Base-by-base conservation (phyloP, 2,888 invertebrate genomes). In the Platycnemis pennipes region DNA sequence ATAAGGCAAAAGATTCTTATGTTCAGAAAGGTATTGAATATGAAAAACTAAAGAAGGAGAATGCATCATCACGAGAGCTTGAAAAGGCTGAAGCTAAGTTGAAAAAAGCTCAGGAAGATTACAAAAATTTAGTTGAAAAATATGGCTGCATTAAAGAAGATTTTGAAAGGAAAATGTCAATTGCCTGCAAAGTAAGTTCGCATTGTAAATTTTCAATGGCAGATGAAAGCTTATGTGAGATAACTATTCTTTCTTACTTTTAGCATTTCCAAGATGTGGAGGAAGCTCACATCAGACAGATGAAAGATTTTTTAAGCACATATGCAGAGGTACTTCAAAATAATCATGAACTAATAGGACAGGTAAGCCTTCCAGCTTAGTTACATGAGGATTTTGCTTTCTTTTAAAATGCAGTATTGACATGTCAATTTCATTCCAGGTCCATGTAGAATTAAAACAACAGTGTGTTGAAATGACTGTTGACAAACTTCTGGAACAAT, bases 161-260 rank as follows among this genome's bases (percentile, higher is more conserved):
- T 96, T 99, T 99, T 97, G 99, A 99, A 96, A 98, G 98, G 96
- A 99, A 99, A 97, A 99, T 99, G 99, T 98, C 98, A 11, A 97
- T 98, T 95, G 98, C 99, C 85, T 99, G 99, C 96, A 98, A 98
- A 97, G 98, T 98, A 97, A 96, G 96, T 95, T 11, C 49, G 7
- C 49, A 49, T 49, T 16, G 22, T 37, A 31, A 85, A 94, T 16
- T 94, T 94, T 8, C 45, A 31, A 42, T 85, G 19, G 37, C 46
- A 46, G n/a, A 56, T 94, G 11, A 46, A 94, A 49, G 49, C 49
- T 49, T 49, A 11, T 49, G 49, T 63, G 63, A 26, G 26, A 63
- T 63, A 26, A 94, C 22, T 22, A 63, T 16, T 26, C 49, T 95
- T 94, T 95, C 95, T 95, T 94, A 94, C 95, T 96, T 96, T 8